A percentile compares a stretch with the other conserved stretches of the same genome.
Conservation (phyloP, 2,113 vertebrate genomes). For the Myiozetetes cayanensis region DNA sequence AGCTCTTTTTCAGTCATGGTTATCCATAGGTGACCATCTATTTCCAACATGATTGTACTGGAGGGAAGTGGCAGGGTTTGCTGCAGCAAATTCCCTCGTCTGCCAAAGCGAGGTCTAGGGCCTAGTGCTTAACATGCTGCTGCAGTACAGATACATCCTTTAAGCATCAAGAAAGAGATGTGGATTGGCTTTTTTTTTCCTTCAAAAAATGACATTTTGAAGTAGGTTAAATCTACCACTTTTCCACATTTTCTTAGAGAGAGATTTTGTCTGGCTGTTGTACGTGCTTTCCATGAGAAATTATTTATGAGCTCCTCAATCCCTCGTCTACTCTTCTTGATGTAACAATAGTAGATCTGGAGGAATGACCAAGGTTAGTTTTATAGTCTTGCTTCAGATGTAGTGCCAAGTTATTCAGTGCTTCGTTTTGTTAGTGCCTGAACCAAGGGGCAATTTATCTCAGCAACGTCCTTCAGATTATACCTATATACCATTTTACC, state of each 20-base stretch:
- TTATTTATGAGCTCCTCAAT: conserved; percentile 54
- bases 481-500: conserved; percentile 42
- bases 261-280: conserved; percentile 51
- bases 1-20: background rate
- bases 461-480: conserved; percentile 37
- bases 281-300: conserved; percentile 66
- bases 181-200: conserved; percentile 4
- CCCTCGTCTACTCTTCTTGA: conserved; percentile 39
- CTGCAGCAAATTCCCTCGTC: background rate
- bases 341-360: conserved; percentile 56
- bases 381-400: conserved; percentile 60
- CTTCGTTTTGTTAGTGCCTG: conserved; percentile 55
- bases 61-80: background rate
- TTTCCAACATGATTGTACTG: background rate
- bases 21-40: background rate
- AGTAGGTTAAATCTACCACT: conserved; percentile 63
- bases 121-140: conserved; percentile 31
- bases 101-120: background rate
- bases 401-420: conserved; percentile 44
- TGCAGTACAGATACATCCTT: conserved; percentile 4
- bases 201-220: conserved; percentile 64
- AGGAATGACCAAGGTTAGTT: conserved; percentile 64
- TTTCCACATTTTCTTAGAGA: conserved; percentile 57
- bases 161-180: conserved; percentile 42
- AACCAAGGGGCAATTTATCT: conserved; percentile 66